Evolutionary conservation across 53 echinoderm and acorn worm species (phyloP), one percentile per base, ranked within the genome.

Genomic region (Holothuria scabra): DNA sequence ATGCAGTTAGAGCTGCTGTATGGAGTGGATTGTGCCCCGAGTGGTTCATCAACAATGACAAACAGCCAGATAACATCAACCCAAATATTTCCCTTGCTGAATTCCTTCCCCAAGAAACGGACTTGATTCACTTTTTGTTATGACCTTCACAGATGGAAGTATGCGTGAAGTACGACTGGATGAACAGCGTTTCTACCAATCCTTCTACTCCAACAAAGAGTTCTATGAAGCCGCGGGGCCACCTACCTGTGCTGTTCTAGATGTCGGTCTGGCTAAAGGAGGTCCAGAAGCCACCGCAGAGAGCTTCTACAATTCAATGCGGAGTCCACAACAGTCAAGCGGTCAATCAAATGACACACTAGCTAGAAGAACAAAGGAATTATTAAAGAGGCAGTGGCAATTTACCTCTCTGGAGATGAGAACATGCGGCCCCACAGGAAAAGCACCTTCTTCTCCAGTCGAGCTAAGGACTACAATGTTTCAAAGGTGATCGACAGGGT

Each of bases 281-380:
- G 60, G 60, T 24, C 24, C 60, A 60, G 60, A 60, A 60, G 60
- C 60, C 20, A 57, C 20, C 20, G 58, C 58, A 12, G 58, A 57
- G 58, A 57, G 58, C 60, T 60, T 60, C 24, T 60, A 60, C 24
- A 24, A 60, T 60, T 21, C 60, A 21, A 60, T 60, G 60, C 60
- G 24, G 3, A 22, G 8, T 24, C 60, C 3, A 24, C 8, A 60
- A 9, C 60, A 60, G 35, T 4, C 35, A 3, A 35, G 35, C 3
- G 6, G n/a, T n/a, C n/a, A n/a, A n/a, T n/a, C n/a, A n/a, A n/a
- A n/a, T n/a, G n/a, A n/a, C n/a, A n/a, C n/a, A n/a, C n/a, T n/a
- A n/a, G n/a, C n/a, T n/a, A n/a, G n/a, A n/a, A n/a, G n/a, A n/a
- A n/a, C n/a, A n/a, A n/a, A n/a, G n/a, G n/a, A n/a, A n/a, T n/a